phyloP scores from a whole-genome alignment of 2,797 vertebrate genomes.

The Squalus acanthias region DNA sequence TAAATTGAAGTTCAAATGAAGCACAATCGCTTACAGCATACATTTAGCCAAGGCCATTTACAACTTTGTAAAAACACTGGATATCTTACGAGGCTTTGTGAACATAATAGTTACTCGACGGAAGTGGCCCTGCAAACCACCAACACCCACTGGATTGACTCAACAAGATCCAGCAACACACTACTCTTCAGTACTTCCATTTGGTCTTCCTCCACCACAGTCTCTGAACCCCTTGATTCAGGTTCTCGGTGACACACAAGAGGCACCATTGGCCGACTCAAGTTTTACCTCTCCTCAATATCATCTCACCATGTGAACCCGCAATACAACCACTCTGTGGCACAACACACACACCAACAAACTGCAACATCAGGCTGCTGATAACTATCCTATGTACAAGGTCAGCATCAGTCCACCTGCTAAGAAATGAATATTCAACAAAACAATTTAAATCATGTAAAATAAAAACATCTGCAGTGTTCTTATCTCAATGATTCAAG shows the following conservation, averaged over 20 bases:
- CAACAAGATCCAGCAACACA: neutral
- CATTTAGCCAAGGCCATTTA: neutral
- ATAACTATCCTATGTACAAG: neutral
- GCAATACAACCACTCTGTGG: neutral
- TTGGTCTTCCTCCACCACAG: neutral
- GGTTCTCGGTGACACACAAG: neutral
- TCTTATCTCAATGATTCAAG: conserved; percentile 4
- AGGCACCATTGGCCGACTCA: neutral
- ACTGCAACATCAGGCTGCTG: neutral
- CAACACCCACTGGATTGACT: neutral
- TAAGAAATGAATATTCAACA: neutral
- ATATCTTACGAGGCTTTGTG: no score
- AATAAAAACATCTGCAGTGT: neutral
- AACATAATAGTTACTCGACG: neutral
- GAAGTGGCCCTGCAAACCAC: neutral
- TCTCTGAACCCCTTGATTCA: neutral
- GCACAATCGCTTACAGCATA: neutral
- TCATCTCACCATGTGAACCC: neutral
- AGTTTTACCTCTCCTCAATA: neutral
- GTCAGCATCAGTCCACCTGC: neutral
- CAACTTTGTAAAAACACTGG: neutral
- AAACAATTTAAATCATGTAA: neutral
- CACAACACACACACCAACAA: neutral
- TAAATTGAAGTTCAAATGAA: neutral
- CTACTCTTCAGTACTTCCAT: neutral